A percentile compares a stretch with the other conserved stretches of the same genome.
These are phyloP conservation scores for Nymphalis c-album DNA, from an alignment of 2,888 invertebrate species.

Conservation along the genomic window DNA sequence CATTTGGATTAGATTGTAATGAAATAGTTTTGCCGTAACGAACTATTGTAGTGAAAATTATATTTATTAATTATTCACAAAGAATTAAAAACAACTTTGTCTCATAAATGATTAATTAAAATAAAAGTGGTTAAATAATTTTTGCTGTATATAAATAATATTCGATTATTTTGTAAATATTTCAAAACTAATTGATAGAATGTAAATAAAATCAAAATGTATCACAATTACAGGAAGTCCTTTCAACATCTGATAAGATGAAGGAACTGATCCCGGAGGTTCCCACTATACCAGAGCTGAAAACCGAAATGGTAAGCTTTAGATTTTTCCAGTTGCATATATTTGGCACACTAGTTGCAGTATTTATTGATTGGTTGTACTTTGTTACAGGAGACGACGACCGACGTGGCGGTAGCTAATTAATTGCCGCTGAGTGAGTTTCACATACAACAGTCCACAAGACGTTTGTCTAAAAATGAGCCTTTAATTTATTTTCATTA, in stretches of 20 bases:
- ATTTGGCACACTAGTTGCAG: background rate
- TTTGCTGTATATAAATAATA: background rate
- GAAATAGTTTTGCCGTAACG: background rate
- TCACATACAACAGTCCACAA: slow-evolving; percentile 46
- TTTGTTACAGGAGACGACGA: slow-evolving; percentile 56
- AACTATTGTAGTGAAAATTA: no score
- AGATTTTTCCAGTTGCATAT: background rate
- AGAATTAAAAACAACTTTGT: no score
- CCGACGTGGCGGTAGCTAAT: slow-evolving; percentile 59
- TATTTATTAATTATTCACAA: no score
- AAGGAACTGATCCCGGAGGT: slow-evolving; percentile 72
- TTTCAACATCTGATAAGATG: slow-evolving; percentile 66
- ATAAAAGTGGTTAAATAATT: background rate
- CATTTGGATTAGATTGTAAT: slow-evolving; percentile 2
- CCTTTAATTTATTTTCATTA: slow-evolving; percentile 77
- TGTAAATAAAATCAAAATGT: background rate
- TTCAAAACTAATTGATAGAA: background rate
- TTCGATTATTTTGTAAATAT: slow-evolving; percentile 1
- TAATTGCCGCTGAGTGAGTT: slow-evolving; percentile 46
- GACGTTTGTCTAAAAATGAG: slow-evolving; percentile 63
- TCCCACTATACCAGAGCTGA: slow-evolving; percentile 69
- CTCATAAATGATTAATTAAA: background rate
- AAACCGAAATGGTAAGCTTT: slow-evolving; percentile 64
- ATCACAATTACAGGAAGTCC: slow-evolving; percentile 59
- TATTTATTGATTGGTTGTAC: background rate